phyloP scores from a whole-genome alignment of 1,140 invertebrate genomes.

The Drosophila oshimai region DNA sequence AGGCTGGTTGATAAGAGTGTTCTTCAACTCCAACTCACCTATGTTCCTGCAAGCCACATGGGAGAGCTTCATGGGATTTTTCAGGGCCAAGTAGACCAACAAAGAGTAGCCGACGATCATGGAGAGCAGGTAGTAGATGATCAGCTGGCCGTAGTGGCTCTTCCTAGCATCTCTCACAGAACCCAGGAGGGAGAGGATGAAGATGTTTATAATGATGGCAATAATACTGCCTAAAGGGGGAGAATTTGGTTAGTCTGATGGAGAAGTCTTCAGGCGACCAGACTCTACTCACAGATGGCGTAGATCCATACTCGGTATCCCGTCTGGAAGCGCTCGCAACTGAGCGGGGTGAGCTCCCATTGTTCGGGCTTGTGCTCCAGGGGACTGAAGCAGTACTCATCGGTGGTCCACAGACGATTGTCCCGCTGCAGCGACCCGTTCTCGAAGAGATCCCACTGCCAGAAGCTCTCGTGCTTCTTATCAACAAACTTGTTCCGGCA shows the following conservation, averaged over 20 bases:
- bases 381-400: slow-evolving; percentile 72
- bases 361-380: slow-evolving; percentile 60
- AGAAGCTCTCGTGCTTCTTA: slow-evolving; percentile 61
- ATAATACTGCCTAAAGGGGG: slow-evolving; percentile 54
- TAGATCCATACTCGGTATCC: slow-evolving; percentile 77
- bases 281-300: slow-evolving; percentile 60
- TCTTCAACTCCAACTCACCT: slow-evolving; percentile 37
- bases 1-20: no score
- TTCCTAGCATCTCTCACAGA: slow-evolving; percentile 62
- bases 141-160: slow-evolving; percentile 64
- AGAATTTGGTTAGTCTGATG: not conserved
- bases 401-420: slow-evolving; percentile 55
- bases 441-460: slow-evolving; percentile 64
- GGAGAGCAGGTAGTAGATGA: slow-evolving; percentile 70
- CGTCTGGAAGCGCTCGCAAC: slow-evolving; percentile 70
- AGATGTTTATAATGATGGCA: slow-evolving; percentile 71
- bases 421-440: slow-evolving; percentile 50
- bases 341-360: slow-evolving; percentile 66
- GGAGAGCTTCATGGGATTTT: slow-evolving; percentile 70
- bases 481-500: slow-evolving; percentile 68
- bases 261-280: no score
- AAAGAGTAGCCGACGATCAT: slow-evolving; percentile 53
- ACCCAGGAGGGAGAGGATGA: slow-evolving; percentile 53
- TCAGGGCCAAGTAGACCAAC: slow-evolving; percentile 64
- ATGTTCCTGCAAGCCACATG: slow-evolving; percentile 66